Evolutionary conservation across 2,113 vertebrate genomes (phyloP).

Genomic region (Tyrannus savana): DNA sequence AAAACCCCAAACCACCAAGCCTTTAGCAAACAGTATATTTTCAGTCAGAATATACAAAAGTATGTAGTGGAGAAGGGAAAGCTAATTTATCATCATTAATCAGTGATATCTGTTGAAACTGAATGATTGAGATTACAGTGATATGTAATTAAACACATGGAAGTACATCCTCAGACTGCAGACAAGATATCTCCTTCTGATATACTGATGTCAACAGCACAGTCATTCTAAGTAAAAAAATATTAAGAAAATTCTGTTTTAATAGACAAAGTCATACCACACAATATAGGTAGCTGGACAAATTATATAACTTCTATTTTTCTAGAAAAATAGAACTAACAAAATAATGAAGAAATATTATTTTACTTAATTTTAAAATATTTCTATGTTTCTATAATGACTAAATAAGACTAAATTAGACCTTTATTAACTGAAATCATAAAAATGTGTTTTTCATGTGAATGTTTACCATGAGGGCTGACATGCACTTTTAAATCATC

Average conservation of each 20-base stretch:
- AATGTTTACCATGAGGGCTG: neutral
- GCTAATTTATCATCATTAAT: neutral
- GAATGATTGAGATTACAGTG: neutral
- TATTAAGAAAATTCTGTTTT: neutral
- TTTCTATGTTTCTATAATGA: neutral
- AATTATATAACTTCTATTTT: neutral
- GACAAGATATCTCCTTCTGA: neutral
- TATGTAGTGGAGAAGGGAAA: neutral
- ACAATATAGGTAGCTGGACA: neutral
- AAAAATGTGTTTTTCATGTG: neutral
- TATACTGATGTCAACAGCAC: neutral
- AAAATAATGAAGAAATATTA: neutral
- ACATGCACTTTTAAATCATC: rapidly evolving
- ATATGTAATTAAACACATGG: neutral
- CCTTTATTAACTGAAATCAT: neutral
- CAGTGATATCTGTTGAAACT: neutral
- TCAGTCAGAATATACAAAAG: neutral
- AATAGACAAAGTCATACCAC: neutral
- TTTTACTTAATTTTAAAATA: neutral
- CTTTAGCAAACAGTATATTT: neutral
- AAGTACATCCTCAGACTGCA: neutral
- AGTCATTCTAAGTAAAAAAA: neutral
- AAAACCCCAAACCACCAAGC: rapidly evolving
- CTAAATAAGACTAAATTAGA: neutral
- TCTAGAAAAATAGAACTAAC: neutral